Base-by-base conservation (phyloP, 1,140 invertebrate genomes). In the Rhagoletis pomonella region DNA sequence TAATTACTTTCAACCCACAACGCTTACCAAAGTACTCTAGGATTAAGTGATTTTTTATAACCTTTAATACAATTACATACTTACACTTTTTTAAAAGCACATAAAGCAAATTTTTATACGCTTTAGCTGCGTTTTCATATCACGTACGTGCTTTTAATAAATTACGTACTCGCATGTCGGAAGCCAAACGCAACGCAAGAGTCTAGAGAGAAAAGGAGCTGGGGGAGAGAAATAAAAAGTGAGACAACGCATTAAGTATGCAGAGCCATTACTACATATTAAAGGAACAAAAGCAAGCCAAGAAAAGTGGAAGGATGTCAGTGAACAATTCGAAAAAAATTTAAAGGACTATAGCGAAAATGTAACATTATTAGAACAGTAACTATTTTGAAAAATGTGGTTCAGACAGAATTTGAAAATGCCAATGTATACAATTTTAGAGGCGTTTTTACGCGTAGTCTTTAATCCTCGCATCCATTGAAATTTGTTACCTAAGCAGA, bases 121-220 rank as follows among this genome's bases (percentile, higher is more conserved):
- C 19, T 81, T 81, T 81, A 50, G 73, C 47, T 81, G 17, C 73
- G 44, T 81, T 81, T 81, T 58, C 73, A 81, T 81, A 55, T 50
- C 73, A 81, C 73, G 73, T 81, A 81, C 73, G 73, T 81, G 73
- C 73, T 55, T 81, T 81, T 81, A 81, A 81, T 81, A 81, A 81
- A 81, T 81, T 55, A 81, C 73, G 73, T 81, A 81, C 47, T 58
- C 47, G 47, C 73, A 19, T 81, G 44, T 6, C 7, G 47, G 50
- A 81, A 81, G 55, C 47, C 47, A 14, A 55, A 6, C 60, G 4
- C 9, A 17, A 62, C n/a, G n/a, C n/a, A 62, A 0, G n/a, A 4
- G 2, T 14, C 29, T 7, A 5, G 17, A 62, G 4, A 7, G 60
- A 14, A 14, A 14, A 17, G 60, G n/a, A 62, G 12, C 4, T 2